Evolutionary conservation across 2,888 invertebrate species (phyloP).

Genomic region (Stenichneumon culpator): DNA sequence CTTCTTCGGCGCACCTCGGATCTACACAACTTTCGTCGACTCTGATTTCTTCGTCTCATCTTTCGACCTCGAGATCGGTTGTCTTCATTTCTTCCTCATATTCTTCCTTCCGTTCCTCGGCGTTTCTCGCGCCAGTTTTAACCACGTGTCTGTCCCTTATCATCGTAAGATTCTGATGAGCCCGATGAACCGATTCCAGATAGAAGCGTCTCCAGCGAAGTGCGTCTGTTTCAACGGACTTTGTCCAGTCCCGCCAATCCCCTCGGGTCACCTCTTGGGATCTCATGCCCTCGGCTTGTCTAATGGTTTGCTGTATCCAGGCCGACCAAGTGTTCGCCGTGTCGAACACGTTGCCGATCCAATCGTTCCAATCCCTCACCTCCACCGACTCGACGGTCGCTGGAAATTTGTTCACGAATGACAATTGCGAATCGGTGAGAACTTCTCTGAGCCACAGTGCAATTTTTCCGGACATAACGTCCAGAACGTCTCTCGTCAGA

Average conservation of each 20-base stretch:
- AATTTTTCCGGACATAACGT: conserved; percentile 78
- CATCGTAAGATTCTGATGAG: conserved; percentile 75
- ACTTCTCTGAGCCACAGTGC: conserved; percentile 76
- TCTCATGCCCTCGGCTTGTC: conserved; percentile 72
- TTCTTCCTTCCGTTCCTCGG: conserved; percentile 30
- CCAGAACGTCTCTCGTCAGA: conserved; percentile 70
- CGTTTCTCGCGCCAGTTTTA: conserved; percentile 70
- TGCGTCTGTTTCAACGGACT: conserved; percentile 73
- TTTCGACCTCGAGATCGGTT: conserved; percentile 53
- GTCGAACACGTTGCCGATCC: conserved; percentile 73
- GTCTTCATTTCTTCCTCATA: conserved; percentile 61
- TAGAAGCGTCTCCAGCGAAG: conserved; percentile 76
- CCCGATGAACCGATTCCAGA: conserved; percentile 74
- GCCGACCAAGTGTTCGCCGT: conserved; percentile 75
- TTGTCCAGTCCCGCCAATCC: conserved; percentile 66
- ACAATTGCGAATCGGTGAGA: conserved; percentile 72
- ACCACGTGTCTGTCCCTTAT: conserved; percentile 73
- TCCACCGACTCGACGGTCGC: conserved; percentile 76
- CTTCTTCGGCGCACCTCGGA: not conserved
- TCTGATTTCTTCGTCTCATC: not conserved
- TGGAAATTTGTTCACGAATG: conserved; percentile 72
- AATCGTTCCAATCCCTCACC: conserved; percentile 75
- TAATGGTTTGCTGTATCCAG: conserved; percentile 75
- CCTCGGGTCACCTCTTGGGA: conserved; percentile 69
- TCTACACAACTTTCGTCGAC: not conserved